Evolutionary conservation across 23 tunicate species (phyloP).

Genomic region (Halocynthia roretzi): DNA sequence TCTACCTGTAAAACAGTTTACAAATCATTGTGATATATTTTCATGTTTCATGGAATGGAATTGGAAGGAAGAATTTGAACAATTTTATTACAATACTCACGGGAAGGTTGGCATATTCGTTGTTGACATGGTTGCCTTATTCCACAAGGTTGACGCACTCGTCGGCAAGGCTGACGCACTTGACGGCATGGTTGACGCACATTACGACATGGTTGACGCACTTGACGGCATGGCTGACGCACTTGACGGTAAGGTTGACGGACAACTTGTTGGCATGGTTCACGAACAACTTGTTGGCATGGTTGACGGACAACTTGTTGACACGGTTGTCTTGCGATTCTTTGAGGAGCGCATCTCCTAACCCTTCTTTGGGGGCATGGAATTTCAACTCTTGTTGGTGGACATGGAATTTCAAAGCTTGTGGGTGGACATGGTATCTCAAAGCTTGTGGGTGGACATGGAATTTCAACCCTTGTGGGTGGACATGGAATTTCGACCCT

Average conservation of each 20-base stretch:
- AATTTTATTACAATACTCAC: too few species aligned
- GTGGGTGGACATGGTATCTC: not conserved
- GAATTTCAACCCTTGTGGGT: not conserved
- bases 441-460: not conserved
- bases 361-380: not conserved
- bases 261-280: constrained; percentile 1
- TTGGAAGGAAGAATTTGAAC: too few species aligned
- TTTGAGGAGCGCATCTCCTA: not conserved
- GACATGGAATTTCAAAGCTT: not conserved
- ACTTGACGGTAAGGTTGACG: not conserved
- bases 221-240: too few species aligned
- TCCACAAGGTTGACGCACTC: too few species aligned
- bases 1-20: too few species aligned
- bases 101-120: too few species aligned
- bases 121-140: too few species aligned
- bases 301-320: not conserved
- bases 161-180: too few species aligned
- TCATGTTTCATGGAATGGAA: too few species aligned
- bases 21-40: too few species aligned
- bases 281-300: not conserved
- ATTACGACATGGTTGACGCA: too few species aligned
- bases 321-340: not conserved
- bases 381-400: not conserved
- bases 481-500: not conserved
- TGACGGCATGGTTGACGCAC: too few species aligned